Percentiles rank a stretch among this genome's conserved stretches.
phyloP scores from a whole-genome alignment of 2,888 invertebrate genomes.

The Dyspetes luteomarginatus region DNA sequence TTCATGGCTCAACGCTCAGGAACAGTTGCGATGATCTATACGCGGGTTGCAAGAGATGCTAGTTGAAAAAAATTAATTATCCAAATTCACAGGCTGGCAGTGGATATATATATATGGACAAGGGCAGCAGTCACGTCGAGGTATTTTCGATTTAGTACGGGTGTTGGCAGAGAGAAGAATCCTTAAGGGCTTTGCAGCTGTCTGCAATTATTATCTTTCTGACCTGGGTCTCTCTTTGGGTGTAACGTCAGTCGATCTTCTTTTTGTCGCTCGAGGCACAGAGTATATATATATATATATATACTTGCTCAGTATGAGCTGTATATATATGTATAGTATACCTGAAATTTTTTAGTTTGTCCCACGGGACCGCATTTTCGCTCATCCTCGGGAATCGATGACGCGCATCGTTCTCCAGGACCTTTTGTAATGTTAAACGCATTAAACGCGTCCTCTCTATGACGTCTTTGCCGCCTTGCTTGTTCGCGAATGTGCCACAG shows the following conservation, averaged over 20 bases:
- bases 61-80: slow-evolving; percentile 73
- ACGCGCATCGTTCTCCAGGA: slow-evolving; percentile 76
- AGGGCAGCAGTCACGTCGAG: slow-evolving; percentile 32
- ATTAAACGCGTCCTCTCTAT: slow-evolving; percentile 75
- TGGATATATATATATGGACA: slow-evolving; percentile 35
- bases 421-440: slow-evolving; percentile 80
- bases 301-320: no score
- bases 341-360: slow-evolving; percentile 53
- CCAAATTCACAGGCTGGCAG: slow-evolving; percentile 68
- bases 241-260: slow-evolving; percentile 34
- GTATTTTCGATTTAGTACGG: slow-evolving; percentile 61
- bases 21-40: slow-evolving; percentile 38
- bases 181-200: slow-evolving; percentile 76
- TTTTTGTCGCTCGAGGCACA: slow-evolving; percentile 44
- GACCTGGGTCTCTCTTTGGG: slow-evolving; percentile 66
- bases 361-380: slow-evolving; percentile 70
- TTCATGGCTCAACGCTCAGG: slow-evolving; percentile 57
- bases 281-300: slow-evolving; percentile 21
- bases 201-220: slow-evolving; percentile 79
- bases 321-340: slow-evolving; percentile 51
- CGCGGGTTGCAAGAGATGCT: slow-evolving; percentile 12
- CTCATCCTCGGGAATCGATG: slow-evolving; percentile 77
- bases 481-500: slow-evolving; percentile 18
- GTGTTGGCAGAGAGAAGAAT: slow-evolving; percentile 57
- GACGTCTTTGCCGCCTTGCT: slow-evolving; percentile 20